These are phyloP conservation scores for Peromyscus californicus DNA, from an alignment of 2,113 vertebrate genomes.

Conservation along the genomic window DNA sequence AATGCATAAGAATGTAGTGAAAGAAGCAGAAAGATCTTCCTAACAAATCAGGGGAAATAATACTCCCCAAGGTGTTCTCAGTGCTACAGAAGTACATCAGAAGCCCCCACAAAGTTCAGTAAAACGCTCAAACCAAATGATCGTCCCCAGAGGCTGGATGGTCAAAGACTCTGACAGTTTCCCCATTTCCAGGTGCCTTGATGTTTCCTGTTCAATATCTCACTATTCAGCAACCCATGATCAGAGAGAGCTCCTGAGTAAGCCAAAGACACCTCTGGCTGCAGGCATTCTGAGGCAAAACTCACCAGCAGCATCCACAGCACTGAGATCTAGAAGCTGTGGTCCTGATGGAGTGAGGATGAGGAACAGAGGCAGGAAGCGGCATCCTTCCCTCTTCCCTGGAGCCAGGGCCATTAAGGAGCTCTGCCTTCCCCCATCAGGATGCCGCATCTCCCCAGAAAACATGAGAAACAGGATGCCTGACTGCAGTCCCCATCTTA, in stretches of 20 bases:
- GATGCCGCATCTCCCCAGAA: neutral
- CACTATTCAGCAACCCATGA: accelerated
- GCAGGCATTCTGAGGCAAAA: neutral
- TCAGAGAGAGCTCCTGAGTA: too few species aligned
- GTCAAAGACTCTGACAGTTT: too few species aligned
- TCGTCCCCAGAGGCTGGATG: neutral
- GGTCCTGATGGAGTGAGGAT: neutral
- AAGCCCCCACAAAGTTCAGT: neutral
- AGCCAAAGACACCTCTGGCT: neutral
- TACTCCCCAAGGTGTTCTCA: too few species aligned
- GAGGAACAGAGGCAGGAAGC: neutral
- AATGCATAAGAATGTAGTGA: neutral
- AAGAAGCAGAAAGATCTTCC: too few species aligned
- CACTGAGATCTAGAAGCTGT: neutral
- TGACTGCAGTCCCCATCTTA: neutral
- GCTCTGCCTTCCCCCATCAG: neutral
- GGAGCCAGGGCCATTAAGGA: constrained; percentile 42
- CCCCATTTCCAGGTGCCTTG: neutral
- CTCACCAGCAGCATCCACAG: neutral
- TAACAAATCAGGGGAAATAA: accelerated
- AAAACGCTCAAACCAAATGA: neutral
- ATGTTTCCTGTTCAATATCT: neutral
- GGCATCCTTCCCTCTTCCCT: neutral
- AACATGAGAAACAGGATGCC: constrained; percentile 32
- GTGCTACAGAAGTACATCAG: neutral